Evolutionary conservation across 2,888 invertebrate genomes (phyloP).

Genomic region (Gymnosoma rotundatum): DNA sequence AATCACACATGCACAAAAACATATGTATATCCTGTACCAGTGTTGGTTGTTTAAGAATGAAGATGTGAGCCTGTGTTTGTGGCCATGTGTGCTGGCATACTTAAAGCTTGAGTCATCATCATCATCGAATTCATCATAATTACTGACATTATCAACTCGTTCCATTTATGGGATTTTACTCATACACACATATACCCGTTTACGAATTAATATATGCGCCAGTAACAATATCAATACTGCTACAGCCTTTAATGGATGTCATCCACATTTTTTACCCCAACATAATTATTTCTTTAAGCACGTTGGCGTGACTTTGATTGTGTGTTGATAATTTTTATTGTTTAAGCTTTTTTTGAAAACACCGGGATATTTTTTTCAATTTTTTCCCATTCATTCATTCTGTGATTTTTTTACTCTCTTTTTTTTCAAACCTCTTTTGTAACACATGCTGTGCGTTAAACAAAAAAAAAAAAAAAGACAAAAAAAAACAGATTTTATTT

Average conservation of each 20-base stretch:
- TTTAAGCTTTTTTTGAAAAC: constrained; percentile 32
- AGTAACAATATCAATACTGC: neutral
- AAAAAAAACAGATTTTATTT: neutral
- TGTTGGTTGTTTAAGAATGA: neutral
- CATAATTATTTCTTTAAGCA: neutral
- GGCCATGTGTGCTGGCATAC: constrained; percentile 33
- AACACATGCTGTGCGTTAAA: constrained; percentile 41
- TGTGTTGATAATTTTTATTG: constrained; percentile 42
- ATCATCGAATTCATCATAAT: constrained; percentile 45
- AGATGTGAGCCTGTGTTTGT: constrained; percentile 14
- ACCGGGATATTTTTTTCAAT: neutral
- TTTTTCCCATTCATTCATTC: constrained; percentile 1
- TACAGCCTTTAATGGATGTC: constrained; percentile 32
- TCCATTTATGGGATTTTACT: neutral
- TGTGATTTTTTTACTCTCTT: constrained; percentile 4
- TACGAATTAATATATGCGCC: too few relatives aligned
- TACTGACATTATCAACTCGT: constrained; percentile 21
- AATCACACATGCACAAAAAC: neutral
- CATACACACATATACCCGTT: too few relatives aligned
- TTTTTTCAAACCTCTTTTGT: neutral
- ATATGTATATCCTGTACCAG: neutral
- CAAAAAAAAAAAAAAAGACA: too few relatives aligned
- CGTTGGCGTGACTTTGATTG: neutral
- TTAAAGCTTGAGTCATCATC: constrained; percentile 30
- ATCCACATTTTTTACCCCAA: neutral